phyloP scores from a whole-genome alignment of 2,888 invertebrate species.

The Adela reaumurella region DNA sequence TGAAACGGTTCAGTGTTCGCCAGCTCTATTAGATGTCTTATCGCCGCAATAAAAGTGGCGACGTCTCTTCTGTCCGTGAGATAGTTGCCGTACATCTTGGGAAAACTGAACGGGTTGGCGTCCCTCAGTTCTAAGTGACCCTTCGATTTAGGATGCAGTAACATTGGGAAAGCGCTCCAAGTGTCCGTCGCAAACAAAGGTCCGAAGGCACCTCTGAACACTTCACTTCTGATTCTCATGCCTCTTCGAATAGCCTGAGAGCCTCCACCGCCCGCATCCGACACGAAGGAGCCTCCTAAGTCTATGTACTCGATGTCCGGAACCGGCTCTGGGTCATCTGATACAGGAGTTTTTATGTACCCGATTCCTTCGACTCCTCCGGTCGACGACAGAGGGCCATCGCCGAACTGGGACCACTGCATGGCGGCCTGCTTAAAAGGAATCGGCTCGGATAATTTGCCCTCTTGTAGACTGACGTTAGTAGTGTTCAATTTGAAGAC shows the following conservation, averaged over 20 bases:
- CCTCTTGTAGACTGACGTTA: slow-evolving; percentile 23
- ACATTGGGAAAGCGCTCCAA: slow-evolving; percentile 59
- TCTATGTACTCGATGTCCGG: slow-evolving; percentile 72
- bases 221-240: slow-evolving; percentile 41
- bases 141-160: slow-evolving; percentile 65
- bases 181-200: slow-evolving; percentile 36
- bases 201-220: slow-evolving; percentile 39
- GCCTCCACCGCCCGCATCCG: slow-evolving; percentile 34
- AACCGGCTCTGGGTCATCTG: slow-evolving; percentile 41
- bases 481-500: slow-evolving; percentile 56
- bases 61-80: slow-evolving; percentile 61
- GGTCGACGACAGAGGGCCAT: slow-evolving; percentile 44
- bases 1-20: slow-evolving; percentile 48
- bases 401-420: slow-evolving; percentile 27
- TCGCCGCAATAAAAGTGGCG: slow-evolving; percentile 57
- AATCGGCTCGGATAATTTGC: too few species aligned
- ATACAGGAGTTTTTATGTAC: slow-evolving; percentile 58
- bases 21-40: slow-evolving; percentile 48
- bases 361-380: slow-evolving; percentile 63
- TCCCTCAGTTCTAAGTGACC: slow-evolving; percentile 63
- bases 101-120: slow-evolving; percentile 61
- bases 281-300: slow-evolving; percentile 43
- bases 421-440: slow-evolving; percentile 18
- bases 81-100: slow-evolving; percentile 67
- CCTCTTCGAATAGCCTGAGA: slow-evolving; percentile 33